phyloP scores from a whole-genome alignment of 2,797 vertebrate species.

The Sarcophilus harrisii region DNA sequence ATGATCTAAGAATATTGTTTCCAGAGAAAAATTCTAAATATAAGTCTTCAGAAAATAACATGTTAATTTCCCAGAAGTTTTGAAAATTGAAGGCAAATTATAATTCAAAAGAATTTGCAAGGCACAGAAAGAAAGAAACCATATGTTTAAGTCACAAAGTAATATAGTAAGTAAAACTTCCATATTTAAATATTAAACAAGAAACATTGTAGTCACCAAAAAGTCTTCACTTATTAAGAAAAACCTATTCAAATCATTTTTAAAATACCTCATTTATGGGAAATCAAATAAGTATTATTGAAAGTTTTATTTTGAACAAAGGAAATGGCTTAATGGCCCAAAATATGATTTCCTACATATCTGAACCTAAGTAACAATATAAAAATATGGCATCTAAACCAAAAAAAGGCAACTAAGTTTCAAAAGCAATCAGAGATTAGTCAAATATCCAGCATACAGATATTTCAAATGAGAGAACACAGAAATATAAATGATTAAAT shows the following conservation, averaged over 20 bases:
- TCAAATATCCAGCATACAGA: not conserved
- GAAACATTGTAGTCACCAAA: not conserved
- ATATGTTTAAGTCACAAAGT: not conserved
- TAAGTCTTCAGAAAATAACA: not conserved
- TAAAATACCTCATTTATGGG: not conserved
- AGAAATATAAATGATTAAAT: not conserved
- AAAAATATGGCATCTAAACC: not conserved
- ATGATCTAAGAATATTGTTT: not conserved
- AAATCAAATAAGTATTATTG: not conserved
- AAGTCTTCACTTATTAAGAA: not conserved
- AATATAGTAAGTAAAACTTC: not conserved
- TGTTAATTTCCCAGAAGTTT: not conserved
- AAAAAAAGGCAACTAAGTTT: not conserved
- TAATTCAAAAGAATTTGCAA: not conserved
- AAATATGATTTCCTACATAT: not conserved
- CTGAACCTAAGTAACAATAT: not conserved
- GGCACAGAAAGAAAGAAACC: not conserved
- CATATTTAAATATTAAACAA: not conserved
- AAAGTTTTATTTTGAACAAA: not conserved
- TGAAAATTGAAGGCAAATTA: not conserved
- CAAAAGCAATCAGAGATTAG: not conserved
- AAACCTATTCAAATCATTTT: not conserved
- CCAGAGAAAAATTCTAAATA: not conserved
- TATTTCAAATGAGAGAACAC: not conserved
- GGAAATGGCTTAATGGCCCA: not conserved